Evolutionary conservation across 2,888 invertebrate species (phyloP).

Genomic region (Eristalis intricaria): DNA sequence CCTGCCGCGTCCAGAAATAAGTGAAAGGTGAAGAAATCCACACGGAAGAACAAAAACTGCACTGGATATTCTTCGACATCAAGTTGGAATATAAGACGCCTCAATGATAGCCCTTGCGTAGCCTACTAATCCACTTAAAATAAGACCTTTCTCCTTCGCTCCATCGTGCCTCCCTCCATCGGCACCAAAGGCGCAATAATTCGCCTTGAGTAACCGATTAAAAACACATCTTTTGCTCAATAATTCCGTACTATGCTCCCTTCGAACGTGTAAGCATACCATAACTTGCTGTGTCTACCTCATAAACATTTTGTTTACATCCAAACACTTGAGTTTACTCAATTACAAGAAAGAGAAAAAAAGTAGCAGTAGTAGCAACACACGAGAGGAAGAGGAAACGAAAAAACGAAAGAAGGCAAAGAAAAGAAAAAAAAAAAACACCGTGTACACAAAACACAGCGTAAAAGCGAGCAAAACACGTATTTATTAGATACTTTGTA

Average conservation of each 20-base stretch:
- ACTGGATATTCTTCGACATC: not conserved
- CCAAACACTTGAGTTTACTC: conserved; percentile 58
- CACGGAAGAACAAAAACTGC: not conserved
- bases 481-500: conserved; percentile 50
- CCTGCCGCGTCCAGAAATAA: not conserved
- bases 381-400: not conserved
- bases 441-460: conserved; percentile 47
- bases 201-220: conserved; percentile 34
- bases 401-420: not conserved
- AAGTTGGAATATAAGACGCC: not conserved
- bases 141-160: not conserved
- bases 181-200: conserved; percentile 16
- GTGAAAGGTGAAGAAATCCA: not conserved
- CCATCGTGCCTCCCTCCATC: not conserved
- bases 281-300: conserved; percentile 45
- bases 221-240: conserved; percentile 47
- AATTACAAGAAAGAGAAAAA: conserved; percentile 24
- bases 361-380: not conserved
- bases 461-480: conserved; percentile 53
- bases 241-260: conserved; percentile 27
- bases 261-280: conserved; percentile 19
- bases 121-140: not conserved
- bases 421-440: not conserved
- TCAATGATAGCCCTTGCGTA: not conserved
- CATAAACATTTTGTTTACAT: conserved; percentile 69